Conservation (phyloP, 1,140 invertebrate species). For the Probaryconus sp. region DNA sequence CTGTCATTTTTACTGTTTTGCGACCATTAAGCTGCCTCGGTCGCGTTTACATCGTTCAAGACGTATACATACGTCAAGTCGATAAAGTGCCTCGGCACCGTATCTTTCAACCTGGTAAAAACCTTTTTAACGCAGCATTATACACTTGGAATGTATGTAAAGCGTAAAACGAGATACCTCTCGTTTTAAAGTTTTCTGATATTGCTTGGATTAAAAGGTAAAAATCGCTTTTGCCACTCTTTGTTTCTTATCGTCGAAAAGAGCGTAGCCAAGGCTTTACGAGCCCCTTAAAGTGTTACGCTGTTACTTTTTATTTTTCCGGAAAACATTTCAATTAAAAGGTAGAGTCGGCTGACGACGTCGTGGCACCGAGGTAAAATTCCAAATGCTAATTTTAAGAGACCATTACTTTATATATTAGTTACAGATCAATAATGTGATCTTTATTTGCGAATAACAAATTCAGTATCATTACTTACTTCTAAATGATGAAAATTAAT, state of each 20-base stretch:
- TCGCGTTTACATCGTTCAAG: conserved; percentile 37
- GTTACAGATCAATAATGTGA: too few species aligned
- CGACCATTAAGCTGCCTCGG: conserved; percentile 24
- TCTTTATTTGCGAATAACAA: too few species aligned
- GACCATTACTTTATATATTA: too few species aligned
- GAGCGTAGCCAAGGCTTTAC: conserved; percentile 14
- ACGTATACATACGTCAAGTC: conserved; percentile 29
- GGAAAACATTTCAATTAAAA: conserved; percentile 20
- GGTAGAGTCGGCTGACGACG: too few species aligned
- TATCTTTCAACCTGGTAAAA: conserved; percentile 36
- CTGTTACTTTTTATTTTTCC: conserved; percentile 30
- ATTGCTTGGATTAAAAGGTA: conserved; percentile 32
- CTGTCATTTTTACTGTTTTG: conserved; percentile 21
- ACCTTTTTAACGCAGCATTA: conserved; percentile 37
- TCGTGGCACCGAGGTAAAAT: too few species aligned
- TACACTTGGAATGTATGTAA: conserved; percentile 32
- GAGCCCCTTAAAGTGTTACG: conserved; percentile 12
- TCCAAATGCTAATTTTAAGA: too few species aligned
- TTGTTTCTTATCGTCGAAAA: conserved; percentile 31
- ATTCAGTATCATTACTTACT: too few species aligned
- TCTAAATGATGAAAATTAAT: too few species aligned
- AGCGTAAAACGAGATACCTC: conserved; percentile 33
- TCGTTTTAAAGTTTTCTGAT: conserved; percentile 36
- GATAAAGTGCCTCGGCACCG: conserved; percentile 35
- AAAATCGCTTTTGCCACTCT: conserved; percentile 19